Conservation (phyloP, 2,888 invertebrate genomes). For the Drosophila pegasa region DNA sequence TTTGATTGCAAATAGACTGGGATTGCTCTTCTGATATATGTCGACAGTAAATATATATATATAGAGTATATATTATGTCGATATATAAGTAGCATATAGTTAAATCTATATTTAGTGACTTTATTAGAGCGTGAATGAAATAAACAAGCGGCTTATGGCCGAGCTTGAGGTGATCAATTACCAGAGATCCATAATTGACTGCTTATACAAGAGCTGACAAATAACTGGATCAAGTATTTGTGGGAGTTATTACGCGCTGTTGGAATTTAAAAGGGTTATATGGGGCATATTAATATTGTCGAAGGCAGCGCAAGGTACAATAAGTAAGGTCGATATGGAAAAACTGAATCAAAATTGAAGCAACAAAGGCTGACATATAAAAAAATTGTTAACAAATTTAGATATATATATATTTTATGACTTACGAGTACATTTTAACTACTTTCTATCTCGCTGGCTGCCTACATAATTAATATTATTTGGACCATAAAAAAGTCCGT, state of each 20-base stretch:
- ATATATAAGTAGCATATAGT: background rate
- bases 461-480: background rate
- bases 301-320: too few relatives aligned
- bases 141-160: slow-evolving; percentile 31
- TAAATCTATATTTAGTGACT: slow-evolving; percentile 61
- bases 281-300: background rate
- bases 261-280: background rate
- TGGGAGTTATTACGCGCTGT: background rate
- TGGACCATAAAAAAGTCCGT: slow-evolving; percentile 9
- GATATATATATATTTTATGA: background rate
- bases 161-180: slow-evolving; percentile 31
- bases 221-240: background rate
- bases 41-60: slow-evolving; percentile 7
- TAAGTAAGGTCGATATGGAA: too few relatives aligned
- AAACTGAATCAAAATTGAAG: too few relatives aligned
- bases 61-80: background rate
- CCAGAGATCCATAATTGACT: background rate
- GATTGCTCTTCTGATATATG: slow-evolving; percentile 19
- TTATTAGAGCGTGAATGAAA: slow-evolving; percentile 72
- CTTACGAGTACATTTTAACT: background rate
- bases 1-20: slow-evolving; percentile 60
- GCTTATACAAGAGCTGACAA: background rate
- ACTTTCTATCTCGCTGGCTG: background rate
- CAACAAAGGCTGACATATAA: too few relatives aligned
- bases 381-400: too few relatives aligned